Conservation (phyloP, 2,113 vertebrate genomes). For the Dolichotis patagonum region DNA sequence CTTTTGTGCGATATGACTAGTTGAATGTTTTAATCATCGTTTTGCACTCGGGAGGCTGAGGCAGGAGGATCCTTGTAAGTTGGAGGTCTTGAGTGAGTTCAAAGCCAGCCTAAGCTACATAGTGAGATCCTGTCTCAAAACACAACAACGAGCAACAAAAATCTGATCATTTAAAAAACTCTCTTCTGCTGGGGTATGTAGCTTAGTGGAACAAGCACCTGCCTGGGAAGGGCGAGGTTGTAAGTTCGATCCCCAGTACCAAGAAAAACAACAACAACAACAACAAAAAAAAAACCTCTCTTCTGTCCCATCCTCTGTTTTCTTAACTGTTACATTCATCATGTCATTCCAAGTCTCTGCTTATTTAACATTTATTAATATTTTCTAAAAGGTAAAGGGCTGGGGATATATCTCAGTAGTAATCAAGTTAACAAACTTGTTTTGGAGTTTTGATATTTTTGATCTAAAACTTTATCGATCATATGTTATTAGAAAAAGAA, state of each 20-base stretch:
- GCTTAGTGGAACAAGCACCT: too few species aligned
- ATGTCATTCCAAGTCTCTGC: neutral
- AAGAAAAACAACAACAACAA: neutral
- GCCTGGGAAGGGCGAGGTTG: too few species aligned
- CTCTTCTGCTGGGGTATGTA: neutral
- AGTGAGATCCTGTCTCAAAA: neutral
- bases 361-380: neutral
- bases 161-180: neutral
- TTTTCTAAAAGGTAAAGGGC: conserved; percentile 14
- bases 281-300: neutral
- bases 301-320: neutral
- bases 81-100: too few species aligned
- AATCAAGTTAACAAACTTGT: neutral
- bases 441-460: conserved; percentile 6
- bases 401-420: neutral
- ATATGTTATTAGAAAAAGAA: neutral
- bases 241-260: too few species aligned
- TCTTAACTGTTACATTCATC: conserved; percentile 10
- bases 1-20: neutral
- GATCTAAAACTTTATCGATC: conserved; percentile 4
- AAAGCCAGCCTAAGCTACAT: neutral
- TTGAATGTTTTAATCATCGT: neutral
- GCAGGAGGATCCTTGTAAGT: too few species aligned
- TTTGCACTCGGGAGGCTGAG: neutral
- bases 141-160: neutral